Evolutionary conservation across 2,888 invertebrate genomes (phyloP).

Genomic region (Leptinotarsa tumamoca): DNA sequence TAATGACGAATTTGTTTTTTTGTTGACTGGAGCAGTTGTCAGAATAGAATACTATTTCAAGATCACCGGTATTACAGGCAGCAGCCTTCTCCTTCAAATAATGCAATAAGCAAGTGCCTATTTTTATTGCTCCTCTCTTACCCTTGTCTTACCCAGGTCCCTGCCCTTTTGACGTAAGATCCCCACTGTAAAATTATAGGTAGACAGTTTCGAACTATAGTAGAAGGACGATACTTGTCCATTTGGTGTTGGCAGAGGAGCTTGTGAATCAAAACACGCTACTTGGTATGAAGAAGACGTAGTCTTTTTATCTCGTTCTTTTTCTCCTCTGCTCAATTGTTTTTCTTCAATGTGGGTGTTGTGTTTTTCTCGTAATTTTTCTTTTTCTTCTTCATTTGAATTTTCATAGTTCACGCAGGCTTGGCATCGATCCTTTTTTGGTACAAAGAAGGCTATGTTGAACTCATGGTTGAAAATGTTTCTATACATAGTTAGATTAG

Average conservation of each 20-base stretch:
- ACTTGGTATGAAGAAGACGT: slow-evolving; percentile 14
- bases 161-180: slow-evolving; percentile 26
- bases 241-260: slow-evolving; percentile 47
- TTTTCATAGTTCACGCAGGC: slow-evolving; percentile 31
- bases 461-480: slow-evolving; percentile 30
- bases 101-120: neutral
- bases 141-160: slow-evolving; percentile 28
- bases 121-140: slow-evolving; percentile 1
- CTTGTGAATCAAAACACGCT: slow-evolving; percentile 44
- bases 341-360: neutral
- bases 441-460: slow-evolving; percentile 35
- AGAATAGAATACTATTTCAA: too few relatives aligned
- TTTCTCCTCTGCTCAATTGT: too few relatives aligned
- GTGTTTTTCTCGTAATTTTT: neutral
- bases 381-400: slow-evolving; percentile 26
- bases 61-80: too few relatives aligned
- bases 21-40: too few relatives aligned
- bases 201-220: slow-evolving; percentile 37
- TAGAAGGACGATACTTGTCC: slow-evolving; percentile 39
- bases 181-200: slow-evolving; percentile 34
- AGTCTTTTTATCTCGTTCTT: too few relatives aligned
- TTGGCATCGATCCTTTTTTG: slow-evolving; percentile 40
- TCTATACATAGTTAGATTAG: slow-evolving; percentile 23
- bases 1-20: too few relatives aligned
- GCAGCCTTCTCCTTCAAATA: too few relatives aligned